Evolutionary conservation across 1,140 invertebrate species (phyloP), one percentile per base, ranked within the genome.

Genomic region (Idris sp.): DNA sequence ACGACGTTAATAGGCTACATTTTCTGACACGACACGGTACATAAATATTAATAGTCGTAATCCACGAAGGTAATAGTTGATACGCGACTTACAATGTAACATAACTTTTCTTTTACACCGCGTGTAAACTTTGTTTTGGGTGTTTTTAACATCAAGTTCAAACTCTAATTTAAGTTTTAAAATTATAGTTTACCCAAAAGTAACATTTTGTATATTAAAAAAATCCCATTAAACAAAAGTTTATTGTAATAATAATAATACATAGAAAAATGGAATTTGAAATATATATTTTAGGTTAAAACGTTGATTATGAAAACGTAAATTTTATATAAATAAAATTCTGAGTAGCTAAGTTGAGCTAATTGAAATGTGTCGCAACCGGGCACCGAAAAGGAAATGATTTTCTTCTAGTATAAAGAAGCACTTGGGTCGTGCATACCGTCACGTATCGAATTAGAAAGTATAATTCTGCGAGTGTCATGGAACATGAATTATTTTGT

Each of bases 1-100:
- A 80, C 64, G 71, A 72, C 68, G 78, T 79, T 82, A 83, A 82
- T 83, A 78, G 74, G 77, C 76, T 65, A 68, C 73, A 79, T 79
- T 81, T 80, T 76, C 64, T 74, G 58, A 56, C 56, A 58, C 51
- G 58, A 67, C 51, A 35, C 25, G 53, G 14, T 59, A 51, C 51
- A 64, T 53, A 58, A 64, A 64, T 64, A 58, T 64, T 73, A 73
- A 73, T 58, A 51, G 51, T 33, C 26, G 31, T 19, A 18, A 56
- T 58, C 36, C 28, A 28, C 35, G 40, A 25, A 51, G 22, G 41
- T 46, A 69, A 61, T 56, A 35, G 40, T 25, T 19, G 14, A 53
- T 44, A 43, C 35, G 41, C 36, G 68, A 19, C 22, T 14, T 10
- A 38, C 43, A 64, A 58, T 64, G 49, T 51, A 13, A 10, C 43